Conservation (phyloP, 2,113 vertebrate species). For the Hippolais icterina region DNA sequence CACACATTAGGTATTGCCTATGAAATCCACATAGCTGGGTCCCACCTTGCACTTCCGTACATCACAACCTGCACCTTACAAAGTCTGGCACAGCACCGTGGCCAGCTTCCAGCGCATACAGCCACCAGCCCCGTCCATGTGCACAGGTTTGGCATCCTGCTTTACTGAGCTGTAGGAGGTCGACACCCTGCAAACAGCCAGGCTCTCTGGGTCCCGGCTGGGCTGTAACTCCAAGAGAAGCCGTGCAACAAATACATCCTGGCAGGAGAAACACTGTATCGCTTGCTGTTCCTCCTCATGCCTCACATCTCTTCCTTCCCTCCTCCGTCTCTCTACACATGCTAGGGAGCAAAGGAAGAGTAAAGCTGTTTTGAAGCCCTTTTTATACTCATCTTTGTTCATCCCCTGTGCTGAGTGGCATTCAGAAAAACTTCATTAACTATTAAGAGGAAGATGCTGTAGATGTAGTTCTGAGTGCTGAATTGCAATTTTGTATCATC, state of each 20-base stretch:
- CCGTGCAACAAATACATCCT: not conserved
- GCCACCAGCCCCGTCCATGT: accelerated
- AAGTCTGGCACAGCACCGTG: accelerated
- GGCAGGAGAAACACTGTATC: not conserved
- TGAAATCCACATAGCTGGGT: not conserved
- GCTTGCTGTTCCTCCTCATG: not conserved
- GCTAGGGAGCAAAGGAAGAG: not conserved
- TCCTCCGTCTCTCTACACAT: not conserved
- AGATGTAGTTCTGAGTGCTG: not conserved
- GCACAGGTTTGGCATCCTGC: not conserved
- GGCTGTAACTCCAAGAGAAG: not conserved
- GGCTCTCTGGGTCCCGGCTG: accelerated
- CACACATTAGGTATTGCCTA: accelerated
- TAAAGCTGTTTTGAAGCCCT: not conserved
- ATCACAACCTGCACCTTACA: not conserved
- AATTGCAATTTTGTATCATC: not conserved
- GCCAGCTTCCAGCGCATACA: not conserved
- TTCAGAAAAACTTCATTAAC: constrained; percentile 3
- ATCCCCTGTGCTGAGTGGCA: not conserved
- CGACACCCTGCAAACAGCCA: accelerated
- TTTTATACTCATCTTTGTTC: not conserved
- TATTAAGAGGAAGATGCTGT: not conserved
- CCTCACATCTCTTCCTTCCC: not conserved
- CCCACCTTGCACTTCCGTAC: not conserved
- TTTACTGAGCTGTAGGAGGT: accelerated